These are phyloP conservation scores for Paragorgia papillata DNA, from an alignment of 92 coral and sea anemone genomes.

Conservation along the genomic window DNA sequence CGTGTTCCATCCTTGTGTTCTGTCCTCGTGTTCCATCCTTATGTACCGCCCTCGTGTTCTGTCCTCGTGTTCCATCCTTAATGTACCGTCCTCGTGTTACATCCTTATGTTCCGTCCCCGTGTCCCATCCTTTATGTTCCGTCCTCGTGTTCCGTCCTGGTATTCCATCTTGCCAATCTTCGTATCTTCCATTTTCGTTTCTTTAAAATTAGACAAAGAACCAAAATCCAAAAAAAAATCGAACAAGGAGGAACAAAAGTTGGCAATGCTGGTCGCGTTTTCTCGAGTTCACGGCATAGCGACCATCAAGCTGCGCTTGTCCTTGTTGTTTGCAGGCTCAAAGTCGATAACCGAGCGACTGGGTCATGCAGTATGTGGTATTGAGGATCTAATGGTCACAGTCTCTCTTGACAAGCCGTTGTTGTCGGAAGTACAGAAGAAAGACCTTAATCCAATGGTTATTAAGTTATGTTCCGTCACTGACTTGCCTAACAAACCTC, in stretches of 20 bases:
- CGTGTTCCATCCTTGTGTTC: too few species aligned
- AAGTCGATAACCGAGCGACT: constrained; percentile 67
- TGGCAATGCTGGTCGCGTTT: constrained; percentile 63
- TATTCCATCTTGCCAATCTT: too few species aligned
- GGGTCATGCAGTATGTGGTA: constrained; percentile 65
- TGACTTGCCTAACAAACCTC: constrained; percentile 77
- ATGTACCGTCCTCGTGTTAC: too few species aligned
- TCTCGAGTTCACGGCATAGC: constrained; percentile 76
- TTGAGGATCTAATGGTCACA: constrained; percentile 78
- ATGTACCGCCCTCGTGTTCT: too few species aligned
- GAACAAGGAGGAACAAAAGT: constrained; percentile 51
- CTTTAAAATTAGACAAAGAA: constrained; percentile 24
- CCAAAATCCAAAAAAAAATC: constrained; percentile 19
- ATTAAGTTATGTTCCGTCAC: constrained; percentile 79
- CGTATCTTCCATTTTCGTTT: not conserved
- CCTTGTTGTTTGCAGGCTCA: constrained; percentile 76
- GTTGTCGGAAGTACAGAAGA: constrained; percentile 72
- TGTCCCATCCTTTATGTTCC: too few species aligned
- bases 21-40: too few species aligned
- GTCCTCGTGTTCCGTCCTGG: too few species aligned
- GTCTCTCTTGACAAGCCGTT: constrained; percentile 77
- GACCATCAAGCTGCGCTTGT: constrained; percentile 64
- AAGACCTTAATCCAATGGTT: constrained; percentile 88
- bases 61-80: too few species aligned
- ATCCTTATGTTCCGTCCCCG: too few species aligned